These are phyloP conservation scores for Channa argus DNA, from an alignment of 2,113 vertebrate genomes.

Conservation along the genomic window DNA sequence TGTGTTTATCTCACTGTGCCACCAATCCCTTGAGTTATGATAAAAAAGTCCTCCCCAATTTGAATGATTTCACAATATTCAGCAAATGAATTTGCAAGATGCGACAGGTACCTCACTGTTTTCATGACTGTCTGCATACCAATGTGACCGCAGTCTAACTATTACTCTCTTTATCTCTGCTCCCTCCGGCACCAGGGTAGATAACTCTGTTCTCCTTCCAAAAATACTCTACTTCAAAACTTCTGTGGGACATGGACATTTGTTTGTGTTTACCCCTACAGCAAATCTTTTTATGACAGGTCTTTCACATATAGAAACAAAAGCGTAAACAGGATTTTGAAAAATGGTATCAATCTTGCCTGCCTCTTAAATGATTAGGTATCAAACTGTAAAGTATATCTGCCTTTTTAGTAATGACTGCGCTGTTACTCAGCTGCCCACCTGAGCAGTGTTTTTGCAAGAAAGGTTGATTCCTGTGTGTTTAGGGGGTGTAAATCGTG, in stretches of 20 bases:
- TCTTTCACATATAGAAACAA: slow-evolving; percentile 42
- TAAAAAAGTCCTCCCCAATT: slow-evolving; percentile 62
- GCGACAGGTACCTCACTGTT: slow-evolving; percentile 81
- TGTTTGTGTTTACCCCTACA: slow-evolving; percentile 83
- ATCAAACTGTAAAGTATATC: not conserved
- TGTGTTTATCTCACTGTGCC: slow-evolving; percentile 30
- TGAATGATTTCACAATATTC: slow-evolving; percentile 82
- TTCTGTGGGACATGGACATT: slow-evolving; percentile 76
- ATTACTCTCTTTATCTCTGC: slow-evolving; percentile 83
- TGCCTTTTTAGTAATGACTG: slow-evolving; percentile 18
- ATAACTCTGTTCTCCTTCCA: slow-evolving; percentile 82
- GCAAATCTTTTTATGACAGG: slow-evolving; percentile 60
- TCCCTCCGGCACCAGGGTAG: slow-evolving; percentile 80
- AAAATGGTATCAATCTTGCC: not conserved
- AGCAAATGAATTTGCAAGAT: slow-evolving; percentile 87
- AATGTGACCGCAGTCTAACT: slow-evolving; percentile 87
- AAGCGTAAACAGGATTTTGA: not conserved
- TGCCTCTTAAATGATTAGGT: not conserved
- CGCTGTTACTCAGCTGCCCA: slow-evolving; percentile 14
- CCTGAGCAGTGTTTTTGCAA: slow-evolving; percentile 35
- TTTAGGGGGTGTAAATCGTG: slow-evolving; percentile 50
- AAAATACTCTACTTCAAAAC: slow-evolving; percentile 66
- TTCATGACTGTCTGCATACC: slow-evolving; percentile 87
- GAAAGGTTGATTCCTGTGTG: slow-evolving; percentile 56
- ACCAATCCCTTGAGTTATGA: slow-evolving; percentile 26